Percentiles rank a stretch among this genome's conserved stretches.
Conservation (phyloP, 2,113 vertebrate genomes). For the Diadophis punctatus region DNA sequence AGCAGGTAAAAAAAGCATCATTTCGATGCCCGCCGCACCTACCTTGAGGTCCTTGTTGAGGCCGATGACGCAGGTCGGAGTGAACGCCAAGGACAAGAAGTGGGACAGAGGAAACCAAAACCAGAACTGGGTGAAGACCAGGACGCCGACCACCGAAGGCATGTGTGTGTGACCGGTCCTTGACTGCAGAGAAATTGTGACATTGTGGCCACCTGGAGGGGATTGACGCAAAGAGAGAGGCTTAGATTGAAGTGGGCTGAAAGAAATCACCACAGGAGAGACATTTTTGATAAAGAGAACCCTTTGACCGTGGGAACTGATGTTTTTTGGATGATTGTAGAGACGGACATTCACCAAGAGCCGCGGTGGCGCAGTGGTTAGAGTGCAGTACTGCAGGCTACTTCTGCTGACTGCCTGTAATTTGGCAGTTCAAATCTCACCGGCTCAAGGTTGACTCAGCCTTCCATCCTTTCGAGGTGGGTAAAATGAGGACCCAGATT, state of each 20-base stretch:
- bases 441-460: too few relatives aligned
- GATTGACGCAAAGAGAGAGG: constrained; percentile 1
- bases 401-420: too few relatives aligned
- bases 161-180: constrained; percentile 98
- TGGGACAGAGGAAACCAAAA: constrained; percentile 99
- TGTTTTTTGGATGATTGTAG: neutral
- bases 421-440: too few relatives aligned
- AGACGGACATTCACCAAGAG: neutral
- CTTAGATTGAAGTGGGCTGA: too few relatives aligned
- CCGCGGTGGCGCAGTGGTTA: too few relatives aligned
- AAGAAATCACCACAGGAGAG: too few relatives aligned
- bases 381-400: too few relatives aligned
- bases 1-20: neutral
- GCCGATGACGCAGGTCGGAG: constrained; percentile 96
- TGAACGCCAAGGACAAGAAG: constrained; percentile 93
- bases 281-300: neutral
- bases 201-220: constrained; percentile 88
- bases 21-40: neutral
- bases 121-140: constrained; percentile 99
- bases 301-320: neutral
- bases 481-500: too few relatives aligned
- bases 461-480: too few relatives aligned
- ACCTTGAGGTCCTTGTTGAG: constrained; percentile 99
- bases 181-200: constrained; percentile 97
- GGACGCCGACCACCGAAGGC: constrained; percentile 94